Evolutionary conservation across 2,888 invertebrate species (phyloP).

Genomic region (Odontothrips loti): DNA sequence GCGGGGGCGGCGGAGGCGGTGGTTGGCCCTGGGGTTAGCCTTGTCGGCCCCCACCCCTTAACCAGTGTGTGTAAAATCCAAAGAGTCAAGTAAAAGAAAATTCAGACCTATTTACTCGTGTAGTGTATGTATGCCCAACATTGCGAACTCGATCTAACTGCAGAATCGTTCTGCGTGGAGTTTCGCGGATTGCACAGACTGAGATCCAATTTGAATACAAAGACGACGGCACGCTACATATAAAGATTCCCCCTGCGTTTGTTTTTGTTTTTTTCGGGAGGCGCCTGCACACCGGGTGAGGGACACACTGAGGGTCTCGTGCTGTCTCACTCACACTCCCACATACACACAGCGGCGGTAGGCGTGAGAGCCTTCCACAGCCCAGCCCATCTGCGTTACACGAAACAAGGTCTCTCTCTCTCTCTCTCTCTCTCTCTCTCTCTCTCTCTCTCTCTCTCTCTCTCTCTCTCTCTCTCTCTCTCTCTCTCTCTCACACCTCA

Average conservation of each 20-base stretch:
- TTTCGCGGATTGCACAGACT: too few species aligned
- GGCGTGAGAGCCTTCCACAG: neutral
- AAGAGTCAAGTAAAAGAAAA: too few species aligned
- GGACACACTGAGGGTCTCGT: neutral
- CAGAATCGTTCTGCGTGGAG: too few species aligned
- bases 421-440: neutral
- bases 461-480: neutral
- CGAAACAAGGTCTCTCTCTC: neutral
- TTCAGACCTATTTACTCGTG: too few species aligned
- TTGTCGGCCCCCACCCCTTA: neutral
- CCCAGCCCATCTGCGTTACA: neutral
- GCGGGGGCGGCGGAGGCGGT: slow-evolving; percentile 1
- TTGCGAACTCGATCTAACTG: too few species aligned
- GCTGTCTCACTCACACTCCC: neutral
- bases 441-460: neutral
- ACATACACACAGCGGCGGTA: neutral
- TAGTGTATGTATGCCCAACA: too few species aligned
- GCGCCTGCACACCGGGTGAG: neutral
- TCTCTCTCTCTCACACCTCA: neutral
- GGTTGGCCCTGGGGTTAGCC: neutral
- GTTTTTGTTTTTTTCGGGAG: too few species aligned
- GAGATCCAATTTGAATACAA: too few species aligned
- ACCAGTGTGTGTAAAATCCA: too few species aligned
- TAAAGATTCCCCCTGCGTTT: too few species aligned
- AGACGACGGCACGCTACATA: too few species aligned